Evolutionary conservation across 2,797 vertebrate species (phyloP), one percentile per base, ranked within the genome.

Genomic region (Pangasius macronema): DNA sequence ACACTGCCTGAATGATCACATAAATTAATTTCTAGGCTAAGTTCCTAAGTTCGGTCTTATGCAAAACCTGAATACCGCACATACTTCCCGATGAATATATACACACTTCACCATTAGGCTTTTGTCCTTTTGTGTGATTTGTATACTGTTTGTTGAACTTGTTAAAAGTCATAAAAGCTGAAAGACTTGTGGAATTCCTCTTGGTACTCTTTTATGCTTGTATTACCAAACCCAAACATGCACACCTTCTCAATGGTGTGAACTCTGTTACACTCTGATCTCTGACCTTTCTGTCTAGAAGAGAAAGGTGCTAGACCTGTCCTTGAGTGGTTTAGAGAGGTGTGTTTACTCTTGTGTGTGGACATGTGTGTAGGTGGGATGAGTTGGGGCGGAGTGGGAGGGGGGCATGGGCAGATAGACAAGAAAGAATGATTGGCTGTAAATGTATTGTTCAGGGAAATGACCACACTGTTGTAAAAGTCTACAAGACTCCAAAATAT

Each of bases 151-250:
- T 94, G 91, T 93, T 80, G 49, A 86, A 91, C 95, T 95, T 89
- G 92, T 93, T 93, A 93, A 92, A 84, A 85, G 91, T 85, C 91
- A 90, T 94, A 95, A 94, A 95, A 89, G 89, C 79, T 82, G 88
- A 18, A 67, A 93, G 72, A 72, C 49, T 82, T 27, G 55, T 89
- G 88, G 94, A 95, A 95, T 95, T 93, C 93, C 92, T 93, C 90
- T 86, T 61, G 77, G 87, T 92, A 93, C 94, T 39, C 39, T 53
- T 61, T 81, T 85, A 95, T 91, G 93, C 82, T 80, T 85, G 46
- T 73, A 88, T 86, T 87, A 73, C 85, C 82, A 83, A 57, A 86
- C 85, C 46, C 63, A 80, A 16, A 82, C 49, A 87, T 30, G 84
- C 13, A 87, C 80, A 88, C 57, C 30, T 63, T 75, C 49, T 90